These are phyloP conservation scores for Thumatha senex DNA, from an alignment of 2,888 invertebrate species.

Conservation along the genomic window DNA sequence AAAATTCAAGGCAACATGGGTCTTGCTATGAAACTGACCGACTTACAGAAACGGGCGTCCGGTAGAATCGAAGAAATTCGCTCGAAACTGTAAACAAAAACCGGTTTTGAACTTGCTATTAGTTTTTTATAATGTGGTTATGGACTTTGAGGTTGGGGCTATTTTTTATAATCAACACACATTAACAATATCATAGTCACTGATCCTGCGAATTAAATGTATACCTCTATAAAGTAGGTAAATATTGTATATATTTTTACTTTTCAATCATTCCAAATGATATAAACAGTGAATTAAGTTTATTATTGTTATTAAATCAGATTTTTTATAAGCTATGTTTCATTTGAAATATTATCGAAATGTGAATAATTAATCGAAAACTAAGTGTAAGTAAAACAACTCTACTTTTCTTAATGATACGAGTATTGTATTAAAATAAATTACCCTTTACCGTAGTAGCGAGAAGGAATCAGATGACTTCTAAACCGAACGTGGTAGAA, in stretches of 20 bases:
- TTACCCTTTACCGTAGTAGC: no score
- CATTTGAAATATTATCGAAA: no score
- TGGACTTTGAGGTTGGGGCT: slow-evolving; percentile 54
- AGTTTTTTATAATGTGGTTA: slow-evolving; percentile 47
- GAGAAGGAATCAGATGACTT: no score
- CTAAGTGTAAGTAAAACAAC: no score
- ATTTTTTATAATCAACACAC: slow-evolving; percentile 43
- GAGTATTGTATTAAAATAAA: no score
- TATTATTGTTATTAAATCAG: slow-evolving; percentile 53
- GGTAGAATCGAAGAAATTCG: slow-evolving; percentile 89
- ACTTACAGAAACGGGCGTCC: slow-evolving; percentile 89
- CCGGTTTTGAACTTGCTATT: slow-evolving; percentile 36
- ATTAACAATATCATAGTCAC: slow-evolving; percentile 7
- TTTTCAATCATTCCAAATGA: slow-evolving; percentile 61
- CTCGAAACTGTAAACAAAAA: slow-evolving; percentile 86
- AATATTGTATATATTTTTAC: slow-evolving; percentile 31
- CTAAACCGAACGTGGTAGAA: no score
- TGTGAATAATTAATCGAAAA: no score
- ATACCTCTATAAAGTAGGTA: slow-evolving; percentile 1
- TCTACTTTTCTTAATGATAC: no score
- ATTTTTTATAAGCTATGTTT: slow-evolving; percentile 29
- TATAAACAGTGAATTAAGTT: slow-evolving; percentile 31
- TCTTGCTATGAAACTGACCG: slow-evolving; percentile 96
- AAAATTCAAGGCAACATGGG: slow-evolving; percentile 99
- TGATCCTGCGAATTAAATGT: slow-evolving; percentile 18